Evolutionary conservation across 53 echinoderm and acorn worm genomes (phyloP), one percentile per base, ranked within the genome.

Genomic region (Crossaster papposus): DNA sequence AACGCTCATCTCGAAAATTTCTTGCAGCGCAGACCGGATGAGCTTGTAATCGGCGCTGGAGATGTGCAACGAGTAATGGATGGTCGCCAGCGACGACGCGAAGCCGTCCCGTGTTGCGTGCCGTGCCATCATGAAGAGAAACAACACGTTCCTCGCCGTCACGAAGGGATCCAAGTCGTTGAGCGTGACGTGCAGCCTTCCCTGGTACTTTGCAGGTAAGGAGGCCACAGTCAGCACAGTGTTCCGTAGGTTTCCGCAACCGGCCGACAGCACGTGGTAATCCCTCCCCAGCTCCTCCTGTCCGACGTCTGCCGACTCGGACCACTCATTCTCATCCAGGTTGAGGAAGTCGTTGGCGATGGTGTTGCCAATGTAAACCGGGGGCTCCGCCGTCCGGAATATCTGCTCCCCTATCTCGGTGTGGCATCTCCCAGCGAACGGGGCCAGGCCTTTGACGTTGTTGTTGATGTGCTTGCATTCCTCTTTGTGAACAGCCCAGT

Each of bases 41-140:
- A 91, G 68, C 12, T 91, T 50, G 24, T 74, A 91, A 15, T 91
- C 80, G 11, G 28, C 68, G 23, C 71, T 37, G 18, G 80, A 81
- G 20, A 91, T 86, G 50, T 91, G 81, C 18, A 91, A 54, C 1
- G 92, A 91, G 51, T 91, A 91, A 80, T 88, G 88, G 38, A 91
- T 81, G 7, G 87, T 81, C 32, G 92, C 55, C 11, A 83, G n/a
- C 37, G 71, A 83, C 3, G 37, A 29, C 33, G 70, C 55, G 24
- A 82, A 58, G 54, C 82, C 82, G 10, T 53, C 28, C 18, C 28
- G 72, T 2, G 22, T 29, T 17, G 64, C 63, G 8, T 81, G 73
- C 34, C 74, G 23, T 30, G 75, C 81, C 81, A 91, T 88, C 79
- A 91, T 91, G 79, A 79, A 88, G 29, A 91, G 54, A 30, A 88